A percentile compares a stretch with the other conserved stretches of the same genome.
These are phyloP conservation scores for Drosophila birchii DNA, from an alignment of 2,888 invertebrate species.

Conservation along the genomic window DNA sequence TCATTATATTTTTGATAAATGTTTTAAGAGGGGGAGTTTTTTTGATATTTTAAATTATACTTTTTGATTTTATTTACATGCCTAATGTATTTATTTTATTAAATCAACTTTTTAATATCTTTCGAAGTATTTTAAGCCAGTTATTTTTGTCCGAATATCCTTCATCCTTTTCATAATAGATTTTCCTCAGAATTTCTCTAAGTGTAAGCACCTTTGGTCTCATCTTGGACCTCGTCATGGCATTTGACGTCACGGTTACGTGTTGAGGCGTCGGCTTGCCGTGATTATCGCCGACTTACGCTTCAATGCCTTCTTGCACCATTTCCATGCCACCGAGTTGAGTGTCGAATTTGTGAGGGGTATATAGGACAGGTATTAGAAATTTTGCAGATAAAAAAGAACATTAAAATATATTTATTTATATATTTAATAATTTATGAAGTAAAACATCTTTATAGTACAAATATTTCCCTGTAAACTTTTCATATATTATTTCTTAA, in stretches of 20 bases:
- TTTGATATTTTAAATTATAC: too few species aligned
- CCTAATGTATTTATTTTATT: too few species aligned
- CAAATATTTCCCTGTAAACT: neutral
- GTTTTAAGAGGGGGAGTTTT: too few species aligned
- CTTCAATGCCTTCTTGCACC: conserved; percentile 71
- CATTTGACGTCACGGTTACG: conserved; percentile 74
- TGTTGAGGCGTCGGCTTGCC: conserved; percentile 75
- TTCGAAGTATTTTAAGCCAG: too few species aligned
- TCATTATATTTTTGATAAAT: too few species aligned
- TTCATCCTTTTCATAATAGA: neutral
- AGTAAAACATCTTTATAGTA: too few species aligned
- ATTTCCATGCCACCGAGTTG: conserved; percentile 45
- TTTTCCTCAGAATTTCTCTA: neutral
- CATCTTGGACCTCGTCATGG: conserved; percentile 58
- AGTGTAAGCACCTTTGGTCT: conserved; percentile 28
- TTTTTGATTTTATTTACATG: too few species aligned
- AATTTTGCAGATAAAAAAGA: too few species aligned
- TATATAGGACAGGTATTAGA: conserved; percentile 9
- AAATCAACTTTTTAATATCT: too few species aligned
- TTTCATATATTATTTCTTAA: neutral
- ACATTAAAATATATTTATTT: neutral
- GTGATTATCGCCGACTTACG: conserved; percentile 78
- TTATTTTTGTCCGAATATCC: too few species aligned
- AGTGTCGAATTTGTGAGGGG: neutral
- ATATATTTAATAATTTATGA: neutral